Evolutionary conservation across 2,113 vertebrate genomes (phyloP).

Genomic region (Dipodomys ordii): DNA sequence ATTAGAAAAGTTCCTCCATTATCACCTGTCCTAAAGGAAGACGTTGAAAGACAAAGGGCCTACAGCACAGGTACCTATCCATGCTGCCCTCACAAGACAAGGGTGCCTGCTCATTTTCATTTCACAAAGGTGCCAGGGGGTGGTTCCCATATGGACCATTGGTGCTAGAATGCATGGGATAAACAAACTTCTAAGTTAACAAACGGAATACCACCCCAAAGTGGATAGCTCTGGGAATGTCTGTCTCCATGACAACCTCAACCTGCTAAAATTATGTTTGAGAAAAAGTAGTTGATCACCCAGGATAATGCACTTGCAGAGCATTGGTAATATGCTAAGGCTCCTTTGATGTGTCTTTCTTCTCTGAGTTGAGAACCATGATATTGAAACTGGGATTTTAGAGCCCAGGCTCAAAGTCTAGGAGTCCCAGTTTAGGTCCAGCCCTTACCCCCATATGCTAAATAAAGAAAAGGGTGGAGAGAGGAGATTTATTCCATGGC

Average conservation of each 20-base stretch:
- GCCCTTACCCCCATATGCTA: too few relatives aligned
- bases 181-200: not conserved
- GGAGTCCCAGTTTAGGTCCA: too few relatives aligned
- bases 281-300: slow-evolving; percentile 17
- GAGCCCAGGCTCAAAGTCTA: too few relatives aligned
- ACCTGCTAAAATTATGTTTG: not conserved
- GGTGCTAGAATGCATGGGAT: not conserved
- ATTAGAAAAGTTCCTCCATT: slow-evolving; percentile 24
- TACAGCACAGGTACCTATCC: not conserved
- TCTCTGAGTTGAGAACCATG: not conserved
- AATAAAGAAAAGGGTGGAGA: too few relatives aligned
- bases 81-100: not conserved
- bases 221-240: not conserved
- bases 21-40: slow-evolving; percentile 17
- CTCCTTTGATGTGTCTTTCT: not conserved
- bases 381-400: too few relatives aligned
- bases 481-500: too few relatives aligned
- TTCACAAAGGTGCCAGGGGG: not conserved
- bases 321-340: not conserved
- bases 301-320: not conserved
- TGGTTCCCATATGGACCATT: not conserved
- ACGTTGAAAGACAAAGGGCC: not conserved
- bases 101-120: not conserved
- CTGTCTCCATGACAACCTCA: not conserved
- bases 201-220: not conserved